Base-by-base conservation (phyloP, 1,140 invertebrate genomes). In the Aphelenchoides avenae region DNA sequence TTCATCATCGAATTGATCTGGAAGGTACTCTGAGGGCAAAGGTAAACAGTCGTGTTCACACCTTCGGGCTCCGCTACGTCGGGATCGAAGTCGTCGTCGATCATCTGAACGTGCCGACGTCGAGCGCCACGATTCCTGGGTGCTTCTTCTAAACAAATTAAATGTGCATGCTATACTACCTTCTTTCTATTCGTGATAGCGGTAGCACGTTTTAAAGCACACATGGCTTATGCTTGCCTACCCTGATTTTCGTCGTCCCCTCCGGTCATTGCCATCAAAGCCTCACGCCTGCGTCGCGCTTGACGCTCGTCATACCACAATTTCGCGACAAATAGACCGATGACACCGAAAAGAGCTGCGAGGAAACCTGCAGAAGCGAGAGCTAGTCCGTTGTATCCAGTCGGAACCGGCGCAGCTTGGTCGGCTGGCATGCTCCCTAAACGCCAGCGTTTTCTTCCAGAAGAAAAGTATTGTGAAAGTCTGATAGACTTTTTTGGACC, bases 271-370 rank as follows among this genome's bases (percentile, higher is more conserved):
- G 42, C 62, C 5, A 20, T 24, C 49, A 53, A 9, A 3, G 65
- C 42, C 24, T 65, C 66, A 27, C 44, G 13, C 5, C 30, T 36
- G 31, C 33, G 26, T 15, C 30, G 40, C 18, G 37, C 40, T 41
- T 68, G 42, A 40, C 57, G 47, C 39, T 66, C 64, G 52, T 66
- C 57, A 24, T 43, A 39, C 58, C 66, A 66, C 15, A 68, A 36
- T 18, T 66, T 66, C 5, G 55, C 20, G 5, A 68, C 47, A 43
- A 64, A 64, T 5, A n/a, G n/a, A n/a, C n/a, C n/a, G n/a, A n/a
- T n/a, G n/a, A n/a, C n/a, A n/a, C n/a, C n/a, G n/a, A n/a, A n/a
- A n/a, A n/a, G n/a, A n/a, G n/a, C n/a, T n/a, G n/a, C n/a, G n/a
- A n/a, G n/a, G n/a, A n/a, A n/a, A n/a, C n/a, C n/a, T n/a, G n/a